These are phyloP conservation scores for Achroia grisella DNA, from an alignment of 1,140 invertebrate species.

Conservation along the genomic window DNA sequence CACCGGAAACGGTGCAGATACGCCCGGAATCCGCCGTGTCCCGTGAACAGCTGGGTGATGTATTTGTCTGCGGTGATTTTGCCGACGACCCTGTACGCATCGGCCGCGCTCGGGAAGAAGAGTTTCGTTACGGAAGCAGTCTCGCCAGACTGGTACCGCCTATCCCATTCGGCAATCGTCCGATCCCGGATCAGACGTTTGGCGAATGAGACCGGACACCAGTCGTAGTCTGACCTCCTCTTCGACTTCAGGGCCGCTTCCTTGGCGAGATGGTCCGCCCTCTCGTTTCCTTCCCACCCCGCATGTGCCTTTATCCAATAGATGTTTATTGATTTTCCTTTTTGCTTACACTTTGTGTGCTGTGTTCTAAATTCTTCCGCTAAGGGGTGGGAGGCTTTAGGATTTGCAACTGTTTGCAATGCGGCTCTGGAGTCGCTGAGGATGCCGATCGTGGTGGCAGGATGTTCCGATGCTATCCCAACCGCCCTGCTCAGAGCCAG, in stretches of 20 bases:
- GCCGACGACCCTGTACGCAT: not conserved
- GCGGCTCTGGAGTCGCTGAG: slow-evolving; percentile 18
- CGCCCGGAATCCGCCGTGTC: slow-evolving; percentile 1
- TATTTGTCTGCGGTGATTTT: not conserved
- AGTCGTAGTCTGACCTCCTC: not conserved
- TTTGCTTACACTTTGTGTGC: not conserved
- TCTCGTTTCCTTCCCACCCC: not conserved
- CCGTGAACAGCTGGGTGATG: not conserved
- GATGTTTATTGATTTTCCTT: not conserved
- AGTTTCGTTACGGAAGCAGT: not conserved
- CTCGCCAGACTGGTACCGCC: not conserved
- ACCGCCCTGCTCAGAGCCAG: slow-evolving; percentile 7
- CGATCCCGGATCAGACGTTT: not conserved
- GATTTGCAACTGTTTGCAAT: slow-evolving; percentile 7
- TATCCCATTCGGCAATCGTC: slow-evolving; percentile 3
- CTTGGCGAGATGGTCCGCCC: slow-evolving; percentile 1
- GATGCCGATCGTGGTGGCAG: slow-evolving; percentile 3
- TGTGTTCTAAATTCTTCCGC: slow-evolving; percentile 6
- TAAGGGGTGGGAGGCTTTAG: slow-evolving; percentile 5
- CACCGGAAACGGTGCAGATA: slow-evolving; percentile 2
- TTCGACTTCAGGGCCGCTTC: not conserved
- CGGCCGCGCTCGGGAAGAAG: not conserved
- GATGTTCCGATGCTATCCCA: no score
- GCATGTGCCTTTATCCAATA: slow-evolving; percentile 4
- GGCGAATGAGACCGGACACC: slow-evolving; percentile 4